phyloP scores from a whole-genome alignment of 2,888 invertebrate species.

The Limnephilus lunatus region DNA sequence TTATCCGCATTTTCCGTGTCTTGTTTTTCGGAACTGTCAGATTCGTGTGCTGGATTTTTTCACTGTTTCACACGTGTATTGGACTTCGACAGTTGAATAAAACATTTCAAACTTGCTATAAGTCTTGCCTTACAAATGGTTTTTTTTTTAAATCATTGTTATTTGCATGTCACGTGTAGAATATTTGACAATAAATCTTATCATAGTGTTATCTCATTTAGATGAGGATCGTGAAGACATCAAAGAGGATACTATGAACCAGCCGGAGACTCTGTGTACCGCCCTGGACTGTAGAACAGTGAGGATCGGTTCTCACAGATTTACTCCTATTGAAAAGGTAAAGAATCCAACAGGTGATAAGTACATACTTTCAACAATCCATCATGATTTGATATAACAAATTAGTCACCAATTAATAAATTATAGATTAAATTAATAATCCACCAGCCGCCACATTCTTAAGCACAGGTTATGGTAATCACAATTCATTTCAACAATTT shows the following conservation, averaged over 20 bases:
- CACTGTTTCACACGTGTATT: background rate
- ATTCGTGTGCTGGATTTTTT: background rate
- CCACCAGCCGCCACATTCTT: no score
- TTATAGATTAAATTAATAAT: no score
- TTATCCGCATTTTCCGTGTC: background rate
- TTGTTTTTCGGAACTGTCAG: background rate
- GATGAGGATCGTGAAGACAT: constrained; percentile 78
- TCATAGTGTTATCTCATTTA: constrained; percentile 67
- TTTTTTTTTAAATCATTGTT: background rate
- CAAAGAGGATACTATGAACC: constrained; percentile 69
- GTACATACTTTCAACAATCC: background rate
- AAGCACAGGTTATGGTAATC: no score
- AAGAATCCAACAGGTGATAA: constrained; percentile 67
- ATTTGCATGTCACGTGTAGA: background rate
- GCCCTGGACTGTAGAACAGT: constrained; percentile 85
- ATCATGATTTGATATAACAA: background rate
- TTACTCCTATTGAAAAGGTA: constrained; percentile 85
- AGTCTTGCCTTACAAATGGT: background rate
- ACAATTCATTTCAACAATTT: no score
- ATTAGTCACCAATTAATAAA: background rate
- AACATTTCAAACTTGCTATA: background rate
- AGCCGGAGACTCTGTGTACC: constrained; percentile 74
- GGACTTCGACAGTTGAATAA: background rate
- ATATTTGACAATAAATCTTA: background rate
- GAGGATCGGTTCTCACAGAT: constrained; percentile 91